phyloP scores from a whole-genome alignment of 2,113 vertebrate genomes.

The Struthio camelus region DNA sequence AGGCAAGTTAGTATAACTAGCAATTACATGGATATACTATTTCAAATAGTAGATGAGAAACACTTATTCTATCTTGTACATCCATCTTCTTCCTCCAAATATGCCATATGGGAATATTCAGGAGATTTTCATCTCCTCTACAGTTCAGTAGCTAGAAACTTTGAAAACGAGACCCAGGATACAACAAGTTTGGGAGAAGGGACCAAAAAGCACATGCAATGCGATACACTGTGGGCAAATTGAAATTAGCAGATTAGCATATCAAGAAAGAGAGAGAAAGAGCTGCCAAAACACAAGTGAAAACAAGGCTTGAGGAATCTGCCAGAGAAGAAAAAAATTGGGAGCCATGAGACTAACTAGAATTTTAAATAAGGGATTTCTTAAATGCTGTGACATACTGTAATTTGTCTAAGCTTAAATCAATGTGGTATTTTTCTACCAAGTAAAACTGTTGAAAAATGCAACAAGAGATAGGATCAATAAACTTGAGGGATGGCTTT shows the following conservation, averaged over 20 bases:
- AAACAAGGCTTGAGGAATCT: slow-evolving; percentile 9
- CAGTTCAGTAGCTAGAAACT: not conserved
- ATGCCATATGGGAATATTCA: not conserved
- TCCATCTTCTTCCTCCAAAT: not conserved
- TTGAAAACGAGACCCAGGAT: not conserved
- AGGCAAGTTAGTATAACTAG: not conserved
- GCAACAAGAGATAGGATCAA: not conserved
- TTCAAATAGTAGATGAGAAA: not conserved
- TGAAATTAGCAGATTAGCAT: not conserved
- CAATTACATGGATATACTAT: not conserved
- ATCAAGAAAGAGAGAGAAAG: not conserved
- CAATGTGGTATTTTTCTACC: slow-evolving; percentile 10
- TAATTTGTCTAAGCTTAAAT: slow-evolving; percentile 50
- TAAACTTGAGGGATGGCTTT: not conserved
- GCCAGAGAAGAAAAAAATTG: not conserved
- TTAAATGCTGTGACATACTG: slow-evolving; percentile 16
- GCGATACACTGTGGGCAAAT: not conserved
- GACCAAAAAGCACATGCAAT: not conserved
- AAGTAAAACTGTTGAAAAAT: slow-evolving; percentile 45
- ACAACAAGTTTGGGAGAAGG: not conserved
- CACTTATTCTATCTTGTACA: not conserved
- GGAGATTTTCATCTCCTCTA: not conserved
- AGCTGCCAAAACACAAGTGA: slow-evolving; percentile 12
- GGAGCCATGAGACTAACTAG: slow-evolving; percentile 14
- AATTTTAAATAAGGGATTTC: slow-evolving; percentile 27